These are phyloP conservation scores for Xiphophorus hellerii DNA, from an alignment of 2,113 vertebrate species.

Conservation along the genomic window DNA sequence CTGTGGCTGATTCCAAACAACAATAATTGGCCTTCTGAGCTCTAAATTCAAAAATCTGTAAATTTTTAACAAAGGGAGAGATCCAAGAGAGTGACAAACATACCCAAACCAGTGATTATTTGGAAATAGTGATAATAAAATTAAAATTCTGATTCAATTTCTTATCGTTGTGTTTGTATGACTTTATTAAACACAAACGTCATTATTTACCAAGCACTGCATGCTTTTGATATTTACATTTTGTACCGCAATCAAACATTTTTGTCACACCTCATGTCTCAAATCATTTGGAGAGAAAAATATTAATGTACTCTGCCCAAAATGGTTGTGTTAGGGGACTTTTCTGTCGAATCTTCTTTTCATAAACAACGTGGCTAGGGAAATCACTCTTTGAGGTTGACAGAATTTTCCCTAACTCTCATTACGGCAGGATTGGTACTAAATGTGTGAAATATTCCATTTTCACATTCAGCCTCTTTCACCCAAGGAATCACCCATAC, in stretches of 20 bases:
- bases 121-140: not conserved
- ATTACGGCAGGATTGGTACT: not conserved
- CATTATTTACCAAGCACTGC: not conserved
- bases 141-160: not conserved
- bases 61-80: not conserved
- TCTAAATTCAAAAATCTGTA: not conserved
- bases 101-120: not conserved
- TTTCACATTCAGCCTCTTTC: constrained; percentile 13
- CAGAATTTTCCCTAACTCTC: not conserved
- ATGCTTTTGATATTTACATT: not conserved
- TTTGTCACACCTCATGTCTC: not conserved
- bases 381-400: constrained; percentile 14
- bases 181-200: not conserved
- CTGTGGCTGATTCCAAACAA: not conserved
- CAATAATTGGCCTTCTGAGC: not conserved
- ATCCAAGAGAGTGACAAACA: not conserved
- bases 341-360: constrained; percentile 24
- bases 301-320: not conserved
- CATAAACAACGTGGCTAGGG: not conserved
- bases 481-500: not conserved
- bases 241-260: not conserved
- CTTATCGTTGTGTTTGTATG: not conserved
- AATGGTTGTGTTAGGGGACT: constrained; percentile 7
- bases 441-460: constrained; percentile 6
- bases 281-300: constrained; percentile 20